These are phyloP conservation scores for Uloborus plumipes DNA, from an alignment of 2,888 invertebrate genomes.

Conservation along the genomic window DNA sequence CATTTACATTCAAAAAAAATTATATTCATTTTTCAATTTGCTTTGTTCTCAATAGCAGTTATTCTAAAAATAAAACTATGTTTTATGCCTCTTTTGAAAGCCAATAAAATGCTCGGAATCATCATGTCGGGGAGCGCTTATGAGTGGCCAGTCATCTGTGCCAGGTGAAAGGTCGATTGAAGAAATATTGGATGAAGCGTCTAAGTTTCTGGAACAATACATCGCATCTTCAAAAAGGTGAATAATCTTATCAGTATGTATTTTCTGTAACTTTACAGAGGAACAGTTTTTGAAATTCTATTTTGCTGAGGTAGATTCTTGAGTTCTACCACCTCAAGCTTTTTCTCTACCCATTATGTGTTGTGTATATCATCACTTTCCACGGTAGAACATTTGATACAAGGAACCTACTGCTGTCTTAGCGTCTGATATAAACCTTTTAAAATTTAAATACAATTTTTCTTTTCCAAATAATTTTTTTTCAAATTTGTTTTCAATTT, in stretches of 20 bases:
- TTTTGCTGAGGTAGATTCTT: too few relatives aligned
- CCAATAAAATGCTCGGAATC: slow-evolving; percentile 67
- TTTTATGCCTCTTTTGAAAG: slow-evolving; percentile 1
- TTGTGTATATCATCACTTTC: too few relatives aligned
- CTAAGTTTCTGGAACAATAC: slow-evolving; percentile 92
- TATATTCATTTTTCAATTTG: neutral
- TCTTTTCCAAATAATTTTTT: too few relatives aligned
- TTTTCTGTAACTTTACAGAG: too few relatives aligned
- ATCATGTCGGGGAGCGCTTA: slow-evolving; percentile 70
- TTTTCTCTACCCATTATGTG: too few relatives aligned
- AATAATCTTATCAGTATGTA: slow-evolving; percentile 1
- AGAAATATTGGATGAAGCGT: slow-evolving; percentile 84
- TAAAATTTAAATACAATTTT: too few relatives aligned
- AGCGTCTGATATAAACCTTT: too few relatives aligned
- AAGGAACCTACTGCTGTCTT: too few relatives aligned
- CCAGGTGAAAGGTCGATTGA: slow-evolving; percentile 72
- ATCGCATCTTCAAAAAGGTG: slow-evolving; percentile 91
- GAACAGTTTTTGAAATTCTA: too few relatives aligned
- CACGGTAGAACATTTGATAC: too few relatives aligned
- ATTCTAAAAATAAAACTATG: neutral
- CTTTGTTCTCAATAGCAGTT: neutral
- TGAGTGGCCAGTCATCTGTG: slow-evolving; percentile 67
- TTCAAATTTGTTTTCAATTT: too few relatives aligned
- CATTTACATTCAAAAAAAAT: neutral
- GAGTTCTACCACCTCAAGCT: too few relatives aligned